Evolutionary conservation across 2,797 vertebrate species (phyloP), one percentile per base, ranked within the genome.

Genomic region (Meda fulgida): DNA sequence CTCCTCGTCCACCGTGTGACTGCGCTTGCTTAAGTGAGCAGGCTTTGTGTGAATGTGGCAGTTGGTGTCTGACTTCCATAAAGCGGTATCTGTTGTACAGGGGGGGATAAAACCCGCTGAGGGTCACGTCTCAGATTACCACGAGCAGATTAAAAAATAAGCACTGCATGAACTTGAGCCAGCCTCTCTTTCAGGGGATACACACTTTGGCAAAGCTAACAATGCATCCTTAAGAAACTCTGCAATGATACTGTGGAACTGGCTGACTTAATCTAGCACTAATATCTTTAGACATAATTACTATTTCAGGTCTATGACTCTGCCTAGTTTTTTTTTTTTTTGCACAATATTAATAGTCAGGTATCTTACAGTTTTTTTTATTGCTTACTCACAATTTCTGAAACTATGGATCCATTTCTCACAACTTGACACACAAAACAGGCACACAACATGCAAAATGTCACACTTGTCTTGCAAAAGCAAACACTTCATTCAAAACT

Each of bases 131-230:
- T 85, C 63, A 77, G 73, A 70, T 88, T 86, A 84, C 84, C 60
- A 58, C 16, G 43, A 82, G 82, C 53, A 78, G 78, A 88, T 89
- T 84, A 88, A 87, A 88, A 86, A 80, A 65, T 88, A 86, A 87
- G 87, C 84, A 83, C 71, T 53, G 76, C 43, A 72, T 55, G 55
- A 88, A 86, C 77, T 83, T 72, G 72, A 89, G 48, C 70, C 75
- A 83, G 31, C 58, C 14, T 36, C 36, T 73, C 65, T 85, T 85
- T 80, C 19, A 78, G 66, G 48, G 43, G 63, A 75, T 83, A 77
- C 51, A 14, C 19, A 36, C 71, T 84, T 80, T 85, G 86, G 83
- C 80, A 78, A 66, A 83, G 63, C 36, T 71, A 36, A 87, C 69
- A 83, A 85, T 80, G 55, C 38, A 75, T 84, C 43, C 75, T 55